Evolutionary conservation across 37 sponge, comb jelly and placozoan genomes (phyloP).

Genomic region (Aplysina aerophoba): DNA sequence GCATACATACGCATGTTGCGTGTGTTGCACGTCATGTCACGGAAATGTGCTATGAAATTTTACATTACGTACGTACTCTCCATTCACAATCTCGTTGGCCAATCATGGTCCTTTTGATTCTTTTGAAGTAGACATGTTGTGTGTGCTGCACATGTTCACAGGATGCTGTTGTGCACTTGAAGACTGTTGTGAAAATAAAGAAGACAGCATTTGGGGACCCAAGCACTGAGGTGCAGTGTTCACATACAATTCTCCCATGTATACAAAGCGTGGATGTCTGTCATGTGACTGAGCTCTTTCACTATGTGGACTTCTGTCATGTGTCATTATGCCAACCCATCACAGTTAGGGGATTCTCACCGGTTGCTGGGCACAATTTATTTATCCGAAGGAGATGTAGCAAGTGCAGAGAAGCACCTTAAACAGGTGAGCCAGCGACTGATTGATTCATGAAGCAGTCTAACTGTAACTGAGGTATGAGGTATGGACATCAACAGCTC

Average conservation of each 20-base stretch:
- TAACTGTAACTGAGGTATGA: background rate
- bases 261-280: background rate
- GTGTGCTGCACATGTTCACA: too few species aligned
- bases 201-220: slow-evolving; percentile 20
- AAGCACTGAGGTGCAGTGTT: slow-evolving; percentile 6
- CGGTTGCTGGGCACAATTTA: slow-evolving; percentile 13
- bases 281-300: background rate
- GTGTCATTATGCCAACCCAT: too few species aligned
- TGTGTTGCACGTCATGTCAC: too few species aligned
- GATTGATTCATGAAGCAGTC: background rate
- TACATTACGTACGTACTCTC: too few species aligned
- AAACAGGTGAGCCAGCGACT: background rate
- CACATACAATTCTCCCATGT: background rate
- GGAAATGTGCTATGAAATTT: too few species aligned
- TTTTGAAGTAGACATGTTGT: background rate
- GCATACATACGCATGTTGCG: slow-evolving; percentile 13
- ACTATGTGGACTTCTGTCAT: too few species aligned
- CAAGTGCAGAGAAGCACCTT: slow-evolving; percentile 17
- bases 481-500: background rate
- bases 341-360: slow-evolving; percentile 16
- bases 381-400: slow-evolving; percentile 1
- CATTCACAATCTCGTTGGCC: too few species aligned
- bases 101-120: background rate
- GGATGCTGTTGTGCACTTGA: slow-evolving; percentile 10
- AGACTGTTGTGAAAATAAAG: slow-evolving; percentile 6